Evolutionary conservation across 2,888 invertebrate genomes (phyloP).

Genomic region (Philonicus albiceps): DNA sequence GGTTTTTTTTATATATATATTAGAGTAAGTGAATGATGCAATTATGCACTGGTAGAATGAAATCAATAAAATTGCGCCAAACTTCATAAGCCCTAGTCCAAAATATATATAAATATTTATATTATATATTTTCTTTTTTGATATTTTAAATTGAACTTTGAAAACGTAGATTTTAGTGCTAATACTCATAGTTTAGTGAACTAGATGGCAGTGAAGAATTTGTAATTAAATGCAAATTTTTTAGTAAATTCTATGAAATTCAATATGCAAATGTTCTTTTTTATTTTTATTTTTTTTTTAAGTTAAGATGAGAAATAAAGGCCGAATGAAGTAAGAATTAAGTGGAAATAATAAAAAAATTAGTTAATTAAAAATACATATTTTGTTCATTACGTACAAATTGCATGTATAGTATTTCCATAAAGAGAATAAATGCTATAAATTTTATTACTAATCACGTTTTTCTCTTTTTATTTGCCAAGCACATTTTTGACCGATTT

Average conservation of each 20-base stretch:
- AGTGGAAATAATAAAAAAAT: not conserved
- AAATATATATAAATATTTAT: not conserved
- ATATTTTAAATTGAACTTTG: not conserved
- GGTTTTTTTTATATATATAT: not conserved
- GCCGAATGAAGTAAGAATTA: not conserved
- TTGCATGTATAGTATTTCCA: constrained; percentile 20
- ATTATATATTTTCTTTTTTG: not conserved
- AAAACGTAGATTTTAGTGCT: not conserved
- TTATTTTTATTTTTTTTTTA: no score
- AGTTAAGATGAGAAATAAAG: not conserved
- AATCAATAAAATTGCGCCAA: not conserved
- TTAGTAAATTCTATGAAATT: constrained; percentile 38
- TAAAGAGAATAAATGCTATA: constrained; percentile 25
- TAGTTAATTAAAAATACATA: not conserved
- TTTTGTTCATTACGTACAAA: not conserved
- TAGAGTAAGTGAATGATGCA: not conserved
- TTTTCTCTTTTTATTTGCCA: not conserved
- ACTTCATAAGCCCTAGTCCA: not conserved
- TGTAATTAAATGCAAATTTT: constrained; percentile 24
- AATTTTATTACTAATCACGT: constrained; percentile 8
- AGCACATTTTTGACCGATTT: no score
- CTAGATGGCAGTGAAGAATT: not conserved
- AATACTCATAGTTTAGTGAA: not conserved
- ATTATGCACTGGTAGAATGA: not conserved
- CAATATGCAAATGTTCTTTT: not conserved